These are phyloP conservation scores for Anastrepha obliqua DNA, from an alignment of 1,140 invertebrate genomes.

Conservation along the genomic window DNA sequence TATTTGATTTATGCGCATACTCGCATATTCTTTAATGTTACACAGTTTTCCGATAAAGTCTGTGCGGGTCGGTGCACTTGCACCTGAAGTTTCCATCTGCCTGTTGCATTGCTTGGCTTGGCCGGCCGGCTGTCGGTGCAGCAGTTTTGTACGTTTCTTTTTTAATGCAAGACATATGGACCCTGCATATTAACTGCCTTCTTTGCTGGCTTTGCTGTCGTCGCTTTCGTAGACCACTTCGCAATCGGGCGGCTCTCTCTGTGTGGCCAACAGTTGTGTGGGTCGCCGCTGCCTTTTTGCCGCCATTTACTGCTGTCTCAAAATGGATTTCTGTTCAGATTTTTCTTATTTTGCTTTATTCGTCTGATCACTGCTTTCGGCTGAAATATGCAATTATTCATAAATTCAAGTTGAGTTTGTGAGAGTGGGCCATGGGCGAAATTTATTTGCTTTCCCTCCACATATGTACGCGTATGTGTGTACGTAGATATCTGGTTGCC, in stretches of 20 bases:
- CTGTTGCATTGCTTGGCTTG: neutral
- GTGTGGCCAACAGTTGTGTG: neutral
- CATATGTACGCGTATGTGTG: neutral
- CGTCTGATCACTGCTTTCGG: neutral
- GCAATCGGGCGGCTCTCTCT: neutral
- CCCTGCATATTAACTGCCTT: neutral
- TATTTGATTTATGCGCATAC: neutral
- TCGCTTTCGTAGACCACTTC: neutral
- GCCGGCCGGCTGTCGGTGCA: neutral
- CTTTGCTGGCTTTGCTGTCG: neutral
- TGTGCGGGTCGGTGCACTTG: neutral
- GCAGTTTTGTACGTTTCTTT: neutral
- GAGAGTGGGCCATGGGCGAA: neutral
- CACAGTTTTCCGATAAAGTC: neutral
- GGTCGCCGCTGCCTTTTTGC: neutral
- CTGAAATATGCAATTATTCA: slow-evolving; percentile 33
- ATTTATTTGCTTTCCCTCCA: slow-evolving; percentile 2
- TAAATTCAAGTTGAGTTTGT: neutral
- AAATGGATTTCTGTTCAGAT: neutral
- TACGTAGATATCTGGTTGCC: neutral
- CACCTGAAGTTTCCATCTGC: slow-evolving; percentile 3
- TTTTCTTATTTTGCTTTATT: neutral
- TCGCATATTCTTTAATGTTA: neutral
- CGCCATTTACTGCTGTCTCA: neutral
- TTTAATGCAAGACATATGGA: neutral